Base-by-base conservation (phyloP, 2,888 invertebrate species). In the Andrena dorsata region DNA sequence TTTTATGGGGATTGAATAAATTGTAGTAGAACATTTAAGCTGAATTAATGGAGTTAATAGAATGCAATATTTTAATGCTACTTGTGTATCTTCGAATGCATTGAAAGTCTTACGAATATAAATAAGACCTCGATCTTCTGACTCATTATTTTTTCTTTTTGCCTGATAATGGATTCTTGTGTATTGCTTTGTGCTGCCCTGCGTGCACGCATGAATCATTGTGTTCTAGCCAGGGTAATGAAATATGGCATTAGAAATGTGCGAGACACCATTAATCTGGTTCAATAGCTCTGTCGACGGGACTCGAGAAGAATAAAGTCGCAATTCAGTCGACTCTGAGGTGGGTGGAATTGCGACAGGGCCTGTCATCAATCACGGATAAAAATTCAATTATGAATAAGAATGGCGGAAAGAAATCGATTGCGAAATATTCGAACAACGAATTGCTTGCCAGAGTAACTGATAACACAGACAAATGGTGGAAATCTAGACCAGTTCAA, bases 351-450 rank as follows among this genome's bases (percentile, higher is more conserved):
- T 32, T 41, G 41, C 26, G 49, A 47, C 51, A n/a, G 10, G 20
- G 35, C 6, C 26, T 28, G 61, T 35, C 72, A 73, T 83, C 35
- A 49, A 83, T 81, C 83, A 83, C 28, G 10, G 23, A 26, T 23
- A 56, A 56, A 56, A 56, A 56, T 56, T 56, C 56, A 56, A 56
- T 56, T 56, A 56, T 26, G 56, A 23, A 56, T 56, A 56, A 20
- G 56, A 56, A 56, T 26, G 56, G 56, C 10, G 56, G 23, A 56
- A 26, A 26, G 56, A 56, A 23, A 56, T 56, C 41, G 41, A 64
- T 64, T 47, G 41, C 20, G 41, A 64, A 47, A 64, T 32, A 1
- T 64, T 26, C n/a, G 35, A 23, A 23, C 20, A 51, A n/a, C 6
- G 8, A 23, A 23, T 53, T 7, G 51, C n/a, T 35, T 26, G 26